Percentiles rank a stretch among this genome's conserved stretches.
Conservation (phyloP, 2,797 vertebrate genomes). For the Neosalanx taihuensis region DNA sequence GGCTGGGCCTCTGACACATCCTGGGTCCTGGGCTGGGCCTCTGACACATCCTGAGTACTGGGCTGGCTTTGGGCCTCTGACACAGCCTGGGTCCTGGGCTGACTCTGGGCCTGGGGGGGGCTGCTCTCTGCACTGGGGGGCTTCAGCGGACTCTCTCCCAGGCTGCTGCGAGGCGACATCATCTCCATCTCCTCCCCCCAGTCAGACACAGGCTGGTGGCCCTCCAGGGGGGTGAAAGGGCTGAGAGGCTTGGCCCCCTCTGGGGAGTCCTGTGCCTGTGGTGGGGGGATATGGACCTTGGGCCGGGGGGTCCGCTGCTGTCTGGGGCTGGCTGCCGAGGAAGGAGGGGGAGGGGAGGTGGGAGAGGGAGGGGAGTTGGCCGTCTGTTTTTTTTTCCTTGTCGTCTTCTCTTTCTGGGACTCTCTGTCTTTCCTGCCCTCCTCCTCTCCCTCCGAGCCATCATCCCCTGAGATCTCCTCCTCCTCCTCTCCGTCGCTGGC, state of each 20-base stretch:
- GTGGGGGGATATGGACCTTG: slow-evolving; percentile 67
- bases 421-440: slow-evolving; percentile 13
- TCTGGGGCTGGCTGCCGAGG: slow-evolving; percentile 56
- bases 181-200: slow-evolving; percentile 95
- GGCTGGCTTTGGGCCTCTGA: too few species aligned
- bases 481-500: slow-evolving; percentile 60
- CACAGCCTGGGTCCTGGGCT: too few species aligned
- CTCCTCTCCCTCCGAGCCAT: slow-evolving; percentile 48
- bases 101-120: slow-evolving; percentile 49
- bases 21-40: slow-evolving; percentile 14
- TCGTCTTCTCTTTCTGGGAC: slow-evolving; percentile 25
- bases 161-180: slow-evolving; percentile 75
- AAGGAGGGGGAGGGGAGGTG: neutral
- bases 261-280: slow-evolving; percentile 50
- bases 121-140: slow-evolving; percentile 61
- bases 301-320: slow-evolving; percentile 60
- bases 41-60: neutral
- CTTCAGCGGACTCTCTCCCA: slow-evolving; percentile 70
- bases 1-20: neutral
- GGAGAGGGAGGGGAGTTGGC: slow-evolving; percentile 14
- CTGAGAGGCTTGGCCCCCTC: slow-evolving; percentile 71
- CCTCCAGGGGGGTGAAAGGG: slow-evolving; percentile 73
- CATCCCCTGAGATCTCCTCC: slow-evolving; percentile 58
- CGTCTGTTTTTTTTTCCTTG: slow-evolving; percentile 19
- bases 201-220: slow-evolving; percentile 79